A percentile compares a stretch with the other conserved stretches of the same genome.
phyloP scores from a whole-genome alignment of 2,888 invertebrate species.

The Machimus rusticus region DNA sequence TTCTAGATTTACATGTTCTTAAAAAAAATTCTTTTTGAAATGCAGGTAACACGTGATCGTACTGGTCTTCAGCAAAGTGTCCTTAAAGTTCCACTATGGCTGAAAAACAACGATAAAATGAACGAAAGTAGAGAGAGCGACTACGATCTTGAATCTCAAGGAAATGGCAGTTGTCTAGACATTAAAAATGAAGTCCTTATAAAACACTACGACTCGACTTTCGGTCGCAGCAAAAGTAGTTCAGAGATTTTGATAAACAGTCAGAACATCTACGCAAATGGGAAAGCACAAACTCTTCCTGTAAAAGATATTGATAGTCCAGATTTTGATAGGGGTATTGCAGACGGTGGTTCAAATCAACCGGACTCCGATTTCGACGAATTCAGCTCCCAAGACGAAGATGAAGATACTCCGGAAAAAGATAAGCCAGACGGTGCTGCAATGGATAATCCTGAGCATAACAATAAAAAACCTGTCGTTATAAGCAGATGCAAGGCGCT shows the following conservation, averaged over 20 bases:
- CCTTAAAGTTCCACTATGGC: slow-evolving; percentile 72
- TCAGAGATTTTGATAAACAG: slow-evolving; percentile 54
- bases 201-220: slow-evolving; percentile 52
- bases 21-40: not conserved
- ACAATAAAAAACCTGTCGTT: slow-evolving; percentile 49
- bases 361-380: slow-evolving; percentile 89
- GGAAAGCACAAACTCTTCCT: slow-evolving; percentile 41
- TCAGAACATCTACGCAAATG: slow-evolving; percentile 19
- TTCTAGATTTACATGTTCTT: not conserved
- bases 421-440: slow-evolving; percentile 55
- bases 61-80: slow-evolving; percentile 88
- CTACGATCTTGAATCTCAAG: slow-evolving; percentile 47
- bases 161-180: slow-evolving; percentile 56
- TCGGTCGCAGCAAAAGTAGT: slow-evolving; percentile 61
- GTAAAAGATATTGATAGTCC: slow-evolving; percentile 49
- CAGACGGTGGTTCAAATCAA: slow-evolving; percentile 84
- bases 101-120: slow-evolving; percentile 60
- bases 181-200: slow-evolving; percentile 54
- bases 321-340: slow-evolving; percentile 60
- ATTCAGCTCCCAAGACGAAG: slow-evolving; percentile 80
- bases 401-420: slow-evolving; percentile 60
- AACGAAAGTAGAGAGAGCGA: slow-evolving; percentile 49
- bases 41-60: slow-evolving; percentile 79
- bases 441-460: not conserved
- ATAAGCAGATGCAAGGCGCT: slow-evolving; percentile 83